A percentile compares a stretch with the other conserved stretches of the same genome.
Conservation (phyloP, 2,113 vertebrate species). For the Tragelaphus buxtoni region DNA sequence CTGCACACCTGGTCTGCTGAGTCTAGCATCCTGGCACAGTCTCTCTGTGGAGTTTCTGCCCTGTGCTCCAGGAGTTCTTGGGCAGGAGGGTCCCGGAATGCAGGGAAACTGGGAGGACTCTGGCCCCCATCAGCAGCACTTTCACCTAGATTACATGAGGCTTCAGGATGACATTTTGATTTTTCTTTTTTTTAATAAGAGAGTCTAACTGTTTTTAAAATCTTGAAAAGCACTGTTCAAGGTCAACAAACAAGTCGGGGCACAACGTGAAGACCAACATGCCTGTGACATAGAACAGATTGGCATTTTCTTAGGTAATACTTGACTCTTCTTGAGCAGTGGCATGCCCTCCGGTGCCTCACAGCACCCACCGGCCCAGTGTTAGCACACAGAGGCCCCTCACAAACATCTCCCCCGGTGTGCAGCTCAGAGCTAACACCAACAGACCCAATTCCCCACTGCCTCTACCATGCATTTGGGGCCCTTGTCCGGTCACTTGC, state of each 20-base stretch:
- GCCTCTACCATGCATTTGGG: rapidly evolving
- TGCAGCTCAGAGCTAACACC: rapidly evolving
- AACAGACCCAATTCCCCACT: not conserved
- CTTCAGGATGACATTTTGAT: not conserved
- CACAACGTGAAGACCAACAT: too few relatives aligned
- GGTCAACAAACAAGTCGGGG: not conserved
- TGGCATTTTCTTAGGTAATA: not conserved
- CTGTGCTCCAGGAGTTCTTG: not conserved
- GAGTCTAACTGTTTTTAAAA: not conserved
- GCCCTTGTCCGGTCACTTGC: not conserved
- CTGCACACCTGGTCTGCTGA: not conserved
- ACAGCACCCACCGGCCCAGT: not conserved
- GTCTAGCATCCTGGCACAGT: rapidly evolving
- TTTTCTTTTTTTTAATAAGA: too few relatives aligned
- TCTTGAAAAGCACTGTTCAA: not conserved
- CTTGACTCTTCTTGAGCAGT: not conserved
- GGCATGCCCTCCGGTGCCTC: not conserved
- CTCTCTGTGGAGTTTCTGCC: not conserved
- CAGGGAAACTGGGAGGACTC: not conserved
- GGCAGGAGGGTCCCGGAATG: too few relatives aligned
- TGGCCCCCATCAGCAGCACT: not conserved
- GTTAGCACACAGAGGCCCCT: not conserved
- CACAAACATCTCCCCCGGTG: not conserved
- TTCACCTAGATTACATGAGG: not conserved
- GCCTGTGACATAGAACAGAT: not conserved